Evolutionary conservation across 2,797 vertebrate species (phyloP).

Genomic region (Cryptoprocta ferox): DNA sequence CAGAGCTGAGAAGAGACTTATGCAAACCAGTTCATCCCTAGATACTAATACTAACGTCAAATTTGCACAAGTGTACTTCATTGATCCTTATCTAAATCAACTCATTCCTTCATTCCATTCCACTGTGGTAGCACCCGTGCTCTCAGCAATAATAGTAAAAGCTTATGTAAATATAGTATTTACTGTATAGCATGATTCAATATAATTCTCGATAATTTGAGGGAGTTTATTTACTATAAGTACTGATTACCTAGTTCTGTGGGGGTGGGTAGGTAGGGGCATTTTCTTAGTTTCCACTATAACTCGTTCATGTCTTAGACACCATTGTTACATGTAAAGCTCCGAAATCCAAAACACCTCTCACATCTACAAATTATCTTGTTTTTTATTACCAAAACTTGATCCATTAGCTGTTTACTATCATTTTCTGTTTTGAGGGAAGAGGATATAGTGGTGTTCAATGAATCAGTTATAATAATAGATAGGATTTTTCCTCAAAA

Average conservation of each 20-base stretch:
- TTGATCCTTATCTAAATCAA: neutral
- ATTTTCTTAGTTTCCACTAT: neutral
- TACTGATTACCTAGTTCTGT: neutral
- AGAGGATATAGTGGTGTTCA: neutral
- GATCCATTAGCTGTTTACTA: neutral
- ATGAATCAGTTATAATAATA: neutral
- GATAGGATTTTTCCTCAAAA: neutral
- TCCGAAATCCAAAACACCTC: neutral
- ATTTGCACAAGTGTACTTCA: neutral
- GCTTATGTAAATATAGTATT: neutral
- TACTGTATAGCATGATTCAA: neutral
- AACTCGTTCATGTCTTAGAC: neutral
- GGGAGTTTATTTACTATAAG: neutral
- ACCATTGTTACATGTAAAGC: neutral
- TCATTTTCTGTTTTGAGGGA: constrained; percentile 23
- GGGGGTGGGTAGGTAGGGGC: accelerated
- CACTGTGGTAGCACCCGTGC: neutral
- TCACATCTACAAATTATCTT: neutral
- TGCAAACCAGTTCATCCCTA: neutral
- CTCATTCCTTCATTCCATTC: neutral
- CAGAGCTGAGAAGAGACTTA: neutral
- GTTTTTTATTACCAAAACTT: neutral
- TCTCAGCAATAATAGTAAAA: neutral
- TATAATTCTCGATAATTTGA: neutral
- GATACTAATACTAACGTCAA: constrained; percentile 2